Evolutionary conservation across 2,797 vertebrate species (phyloP), one percentile per base, ranked within the genome.

Genomic region (Poeciliopsis infans): DNA sequence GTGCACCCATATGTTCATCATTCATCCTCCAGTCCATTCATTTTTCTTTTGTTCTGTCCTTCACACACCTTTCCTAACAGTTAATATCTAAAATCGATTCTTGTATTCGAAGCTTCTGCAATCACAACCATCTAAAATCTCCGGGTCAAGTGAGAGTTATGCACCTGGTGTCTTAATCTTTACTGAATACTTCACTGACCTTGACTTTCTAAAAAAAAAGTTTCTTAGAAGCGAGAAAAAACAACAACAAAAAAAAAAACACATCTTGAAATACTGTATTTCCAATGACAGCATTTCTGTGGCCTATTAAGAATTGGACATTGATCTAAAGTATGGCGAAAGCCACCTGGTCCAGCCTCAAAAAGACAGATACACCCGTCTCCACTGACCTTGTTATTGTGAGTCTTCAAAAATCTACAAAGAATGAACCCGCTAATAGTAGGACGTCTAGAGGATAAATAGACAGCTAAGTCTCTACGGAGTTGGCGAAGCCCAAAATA

Each of bases 401-500:
- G 12, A 45, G 23, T 70, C 25, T 43, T 70, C 23, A 13, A 43
- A 33, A 45, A 45, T 25, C 33, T 73, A 6, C 16, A 25, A 39
- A 73, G 46, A 36, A 53, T 36, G 11, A 51, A 23, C 5, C 46
- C 23, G 4, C 20, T 39, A 53, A 73, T 39, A n/a, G 11, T 53
- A 36, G 46, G 49, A 73, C 33, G 53, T 64, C 23, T 55, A 71
- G 45, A 51, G 45, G 41, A 31, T 31, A 79, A 77, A 39, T 4
- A 73, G 23, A 51, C 47, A 69, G 0, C 28, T 55, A 33, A 3
- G 13, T 74, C 49, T 41, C 49, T 43, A 43, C 43, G 55, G 55
- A 61, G 13, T 0, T 39, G 77, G 31, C 8, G 5, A 66, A 74
- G 78, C 55, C 55, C 49, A 80, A 78, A 82, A 73, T 1, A 31